Evolutionary conservation across 2,113 vertebrate species (phyloP).

Genomic region (Machaerirhynchus nigripectus): DNA sequence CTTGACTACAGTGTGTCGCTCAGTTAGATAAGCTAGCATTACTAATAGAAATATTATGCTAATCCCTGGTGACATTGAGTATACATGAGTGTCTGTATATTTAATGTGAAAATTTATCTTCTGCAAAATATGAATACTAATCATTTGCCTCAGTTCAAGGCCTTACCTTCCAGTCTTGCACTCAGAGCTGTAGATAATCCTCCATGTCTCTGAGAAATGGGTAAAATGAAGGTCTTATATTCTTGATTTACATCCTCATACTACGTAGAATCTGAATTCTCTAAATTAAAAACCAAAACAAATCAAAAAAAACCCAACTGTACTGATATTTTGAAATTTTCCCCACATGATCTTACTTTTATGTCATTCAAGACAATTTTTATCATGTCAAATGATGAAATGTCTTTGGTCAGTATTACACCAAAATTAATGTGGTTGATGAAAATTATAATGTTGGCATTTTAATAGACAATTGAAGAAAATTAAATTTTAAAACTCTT

Average conservation of each 20-base stretch:
- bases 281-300: not conserved
- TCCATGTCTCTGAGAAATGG: not conserved
- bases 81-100: not conserved
- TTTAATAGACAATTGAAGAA: not conserved
- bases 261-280: not conserved
- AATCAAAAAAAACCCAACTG: not conserved
- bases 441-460: not conserved
- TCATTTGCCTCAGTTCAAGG: not conserved
- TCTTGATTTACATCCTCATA: not conserved
- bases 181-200: not conserved
- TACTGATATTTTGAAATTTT: not conserved
- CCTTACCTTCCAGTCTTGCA: not conserved
- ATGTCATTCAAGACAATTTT: not conserved
- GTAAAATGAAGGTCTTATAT: not conserved
- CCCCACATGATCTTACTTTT: not conserved
- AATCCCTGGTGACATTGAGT: constrained; percentile 7
- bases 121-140: not conserved
- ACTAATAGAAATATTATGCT: constrained; percentile 41
- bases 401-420: not conserved
- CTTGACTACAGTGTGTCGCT: not conserved
- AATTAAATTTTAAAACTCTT: not conserved
- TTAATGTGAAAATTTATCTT: constrained; percentile 19
- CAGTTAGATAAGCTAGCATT: not conserved
- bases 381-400: not conserved
- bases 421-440: not conserved